Evolutionary conservation across 2,797 vertebrate genomes (phyloP), one percentile per base, ranked within the genome.

Genomic region (Smutsia gigantea): DNA sequence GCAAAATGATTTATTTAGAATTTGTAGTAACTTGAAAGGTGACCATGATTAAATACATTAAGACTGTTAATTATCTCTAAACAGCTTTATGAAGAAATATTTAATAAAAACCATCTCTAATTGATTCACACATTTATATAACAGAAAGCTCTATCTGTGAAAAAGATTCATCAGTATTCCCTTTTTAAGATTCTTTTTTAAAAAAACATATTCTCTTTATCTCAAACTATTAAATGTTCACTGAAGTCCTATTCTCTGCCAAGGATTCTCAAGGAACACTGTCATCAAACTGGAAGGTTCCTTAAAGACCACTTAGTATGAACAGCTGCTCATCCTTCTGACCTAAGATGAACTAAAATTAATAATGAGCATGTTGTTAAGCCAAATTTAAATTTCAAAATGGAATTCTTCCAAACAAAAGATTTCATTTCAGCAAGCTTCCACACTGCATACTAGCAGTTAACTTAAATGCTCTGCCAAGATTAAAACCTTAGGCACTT

Each of bases 71-170:
- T 85, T 89, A 91, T 55, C 61, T 74, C 53, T 51, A 42, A 31
- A 90, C 15, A 96, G 21, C 37, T 81, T 88, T 57, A 66, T 69
- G 13, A 93, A 90, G 63, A 92, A 97, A 92, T 78, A 93, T 11
- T 96, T 84, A 90, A 74, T 85, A 78, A 42, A 79, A 92, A 79
- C 23, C 79, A 89, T 57, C 59, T 91, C 93, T 95, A 88, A 93
- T 18, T 90, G 64, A 92, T 29, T 93, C 53, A 84, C 29, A 84
- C 37, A 81, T 75, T 93, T 87, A 94, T 14, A 61, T 57, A 90
- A 66, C 25, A 78, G 0, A 81, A 7, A 9, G n/a, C 14, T 95
- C 2, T 51, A 66, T 31, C 27, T 88, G 13, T 83, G 46, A 51
- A 85, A 95, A 90, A 57, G 19, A 88, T 15, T 75, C 51, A 61